These are phyloP conservation scores for Diploptera punctata DNA, from an alignment of 2,888 invertebrate genomes.

Conservation along the genomic window DNA sequence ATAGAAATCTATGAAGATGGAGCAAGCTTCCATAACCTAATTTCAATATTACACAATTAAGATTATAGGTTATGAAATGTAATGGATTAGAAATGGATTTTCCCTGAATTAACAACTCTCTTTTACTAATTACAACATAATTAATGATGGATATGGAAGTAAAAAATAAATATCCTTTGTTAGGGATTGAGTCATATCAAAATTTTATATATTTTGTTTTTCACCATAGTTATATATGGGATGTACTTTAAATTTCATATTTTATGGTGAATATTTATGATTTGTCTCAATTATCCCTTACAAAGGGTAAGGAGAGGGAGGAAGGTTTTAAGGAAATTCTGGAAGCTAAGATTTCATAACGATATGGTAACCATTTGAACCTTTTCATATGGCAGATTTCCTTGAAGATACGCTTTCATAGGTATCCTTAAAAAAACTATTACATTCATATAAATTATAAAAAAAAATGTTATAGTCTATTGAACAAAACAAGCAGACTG, in stretches of 20 bases:
- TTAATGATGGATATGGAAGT: not conserved
- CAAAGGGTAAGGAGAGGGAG: not conserved
- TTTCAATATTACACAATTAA: not conserved
- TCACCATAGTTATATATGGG: too few species aligned
- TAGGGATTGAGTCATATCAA: not conserved
- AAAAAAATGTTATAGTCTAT: slow-evolving; percentile 15
- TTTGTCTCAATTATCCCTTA: not conserved
- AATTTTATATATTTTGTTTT: too few species aligned
- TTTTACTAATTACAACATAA: not conserved
- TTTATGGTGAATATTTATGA: too few species aligned
- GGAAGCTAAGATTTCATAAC: slow-evolving; percentile 28
- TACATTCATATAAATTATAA: slow-evolving; percentile 27
- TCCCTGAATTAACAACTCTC: not conserved
- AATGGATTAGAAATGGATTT: not conserved
- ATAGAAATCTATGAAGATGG: slow-evolving; percentile 12
- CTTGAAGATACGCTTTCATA: slow-evolving; percentile 1
- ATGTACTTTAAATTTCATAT: too few species aligned
- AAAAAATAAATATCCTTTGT: not conserved
- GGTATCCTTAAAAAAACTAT: slow-evolving; percentile 7
- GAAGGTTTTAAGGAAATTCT: slow-evolving; percentile 4
- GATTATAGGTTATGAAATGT: not conserved
- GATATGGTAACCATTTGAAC: slow-evolving; percentile 37
- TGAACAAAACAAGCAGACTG: slow-evolving; percentile 13
- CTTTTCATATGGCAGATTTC: slow-evolving; percentile 16
- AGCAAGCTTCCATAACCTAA: not conserved